Evolutionary conservation across 2,888 invertebrate genomes (phyloP), one percentile per base, ranked within the genome.

Genomic region (Drosophila anceps): DNA sequence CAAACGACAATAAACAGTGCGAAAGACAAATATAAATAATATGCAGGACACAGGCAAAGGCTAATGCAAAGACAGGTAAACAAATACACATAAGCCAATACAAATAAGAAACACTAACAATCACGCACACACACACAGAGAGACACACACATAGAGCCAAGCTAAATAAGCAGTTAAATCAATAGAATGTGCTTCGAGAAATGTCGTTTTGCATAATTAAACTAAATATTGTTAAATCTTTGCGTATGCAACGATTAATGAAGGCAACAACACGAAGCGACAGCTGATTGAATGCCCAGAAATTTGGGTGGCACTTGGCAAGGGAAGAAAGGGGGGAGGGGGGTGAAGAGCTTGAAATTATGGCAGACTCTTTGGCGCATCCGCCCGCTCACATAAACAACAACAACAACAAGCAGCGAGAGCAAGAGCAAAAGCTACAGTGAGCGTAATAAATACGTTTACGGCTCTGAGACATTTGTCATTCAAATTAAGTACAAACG

Each of bases 401-500:
- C 33, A 64, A 53, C 67, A 50, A 48, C 44, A 27, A 31, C n/a
- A n/a, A 48, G n/a, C n/a, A 31, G 7, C 50, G 43, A 50, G 13
- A 20, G 20, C 33, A 51, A 46, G 24, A 41, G 41, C 63, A 50
- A 24, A 31, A 46, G 31, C 50, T 50, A 73, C 63, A 73, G 55
- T 59, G 59, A 73, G 76, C 59, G 69, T 84, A 84, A 84, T 76
- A 84, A 84, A 87, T 87, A 73, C 73, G 82, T 78, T 87, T 75
- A 75, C 76, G 73, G 76, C 81, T 66, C 65, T 63, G 60, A 63
- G 80, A 74, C 84, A 84, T 84, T 84, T 87, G 82, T 84, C 84
- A 84, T 87, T 82, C 78, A 84, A 84, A 84, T 87, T 84, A 87
- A 84, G 80, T 82, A 87, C 73, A 80, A 84, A 69, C 84, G 76